Evolutionary conservation across 1,140 invertebrate species (phyloP), one percentile per base, ranked within the genome.

Genomic region (Rhagoletis pomonella): DNA sequence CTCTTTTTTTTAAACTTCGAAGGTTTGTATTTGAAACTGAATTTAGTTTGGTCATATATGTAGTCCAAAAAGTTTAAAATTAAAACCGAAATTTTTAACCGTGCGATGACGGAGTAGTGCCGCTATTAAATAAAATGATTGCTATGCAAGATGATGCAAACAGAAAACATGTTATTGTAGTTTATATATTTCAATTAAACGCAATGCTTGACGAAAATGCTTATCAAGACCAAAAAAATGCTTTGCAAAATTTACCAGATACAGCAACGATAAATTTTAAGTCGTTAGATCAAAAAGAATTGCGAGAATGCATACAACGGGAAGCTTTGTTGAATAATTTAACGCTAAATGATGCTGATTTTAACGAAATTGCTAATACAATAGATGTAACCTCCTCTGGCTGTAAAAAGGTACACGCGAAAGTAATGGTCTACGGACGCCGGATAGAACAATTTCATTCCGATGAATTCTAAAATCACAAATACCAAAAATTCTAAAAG

Each of bases 141-240:
- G 65, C 44, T n/a, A 86, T 89, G 47, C 87, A 87, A 1, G 65
- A 19, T 17, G 19, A 60, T 1, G 77, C 86, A 62, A 47, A 65
- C 47, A 89, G 89, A 10, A 90, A 92, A 85, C 89, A 86, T 65
- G 88, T 91, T 14, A 62, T 92, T 7, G 85, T 92, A 4, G 10
- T 92, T 9, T 92, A 90, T 86, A 87, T 92, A 59, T 91, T 92
- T 67, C 89, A 88, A 44, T 85, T 88, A 77, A 88, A 87, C 65
- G 84, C 88, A 67, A 67, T 87, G 81, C 44, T 91, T 62, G 88
- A 90, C 1, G 50, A 73, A 29, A 58, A 88, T 12, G 44, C 86
- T 67, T 92, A 91, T 62, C 89, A 88, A 87, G 73, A 89, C 59
- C 90, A 92, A 88, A 89, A 87, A n/a, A 88, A 90, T 73, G 14